Conservation (phyloP, 2,113 vertebrate genomes). For the Sinocyclocheilus grahami region DNA sequence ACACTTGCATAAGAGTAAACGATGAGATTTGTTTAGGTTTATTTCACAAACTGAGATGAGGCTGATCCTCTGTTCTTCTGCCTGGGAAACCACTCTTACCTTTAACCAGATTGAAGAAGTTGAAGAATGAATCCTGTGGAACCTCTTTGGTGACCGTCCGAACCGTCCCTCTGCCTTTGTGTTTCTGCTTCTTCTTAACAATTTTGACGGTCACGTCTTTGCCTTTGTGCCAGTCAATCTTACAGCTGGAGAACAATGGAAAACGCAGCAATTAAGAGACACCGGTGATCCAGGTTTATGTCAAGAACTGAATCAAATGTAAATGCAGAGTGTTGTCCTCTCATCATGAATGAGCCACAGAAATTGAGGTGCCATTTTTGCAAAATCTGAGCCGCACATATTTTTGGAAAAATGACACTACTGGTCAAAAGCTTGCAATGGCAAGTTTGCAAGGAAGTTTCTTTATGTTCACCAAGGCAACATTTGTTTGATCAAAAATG, state of each 20-base stretch:
- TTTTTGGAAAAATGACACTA: not conserved
- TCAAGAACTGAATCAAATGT: not conserved
- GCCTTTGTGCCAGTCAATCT: conserved; percentile 96
- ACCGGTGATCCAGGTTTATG: not conserved
- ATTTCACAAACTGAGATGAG: not conserved
- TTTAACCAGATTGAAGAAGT: conserved; percentile 96
- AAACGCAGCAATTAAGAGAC: not conserved
- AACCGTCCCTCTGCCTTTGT: conserved; percentile 95
- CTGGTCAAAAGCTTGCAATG: not conserved
- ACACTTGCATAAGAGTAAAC: not conserved
- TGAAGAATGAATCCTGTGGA: conserved; percentile 96
- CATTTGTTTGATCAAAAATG: not conserved
- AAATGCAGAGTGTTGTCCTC: no score
- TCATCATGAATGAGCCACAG: no score
- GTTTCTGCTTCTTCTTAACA: conserved; percentile 98
- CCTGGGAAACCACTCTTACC: conserved; percentile 67
- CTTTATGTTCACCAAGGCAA: not conserved
- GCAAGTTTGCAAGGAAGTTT: not conserved
- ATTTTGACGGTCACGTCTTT: conserved; percentile 97
- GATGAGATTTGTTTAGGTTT: not conserved
- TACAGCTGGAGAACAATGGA: conserved; percentile 76
- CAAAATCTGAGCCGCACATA: not conserved
- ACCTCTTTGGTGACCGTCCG: conserved; percentile 95
- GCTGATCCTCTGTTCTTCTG: not conserved
- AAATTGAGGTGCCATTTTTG: not conserved